Base-by-base conservation (phyloP, 2,888 invertebrate genomes). In the Cynaeus angustus region DNA sequence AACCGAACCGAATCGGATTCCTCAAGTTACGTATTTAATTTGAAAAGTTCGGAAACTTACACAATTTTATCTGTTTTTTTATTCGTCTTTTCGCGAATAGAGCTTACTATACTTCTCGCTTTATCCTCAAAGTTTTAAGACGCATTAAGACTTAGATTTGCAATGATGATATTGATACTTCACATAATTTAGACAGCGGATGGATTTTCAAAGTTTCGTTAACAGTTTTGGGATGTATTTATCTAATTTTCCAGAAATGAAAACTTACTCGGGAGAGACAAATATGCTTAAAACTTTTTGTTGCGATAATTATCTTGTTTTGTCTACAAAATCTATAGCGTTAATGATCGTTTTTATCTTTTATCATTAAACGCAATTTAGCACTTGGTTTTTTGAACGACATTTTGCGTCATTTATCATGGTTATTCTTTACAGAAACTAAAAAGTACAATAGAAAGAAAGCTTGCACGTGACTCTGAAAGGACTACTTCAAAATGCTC, bases 21-120 rank as follows among this genome's bases (percentile, higher is more conserved):
- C 28, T 33, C 55, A 37, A 21, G 43, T 26, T 41, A 45, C 61
- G 61, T 43, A 62, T 53, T 61, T 68, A 68, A 68, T 62, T 62
- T 33, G 62, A 37, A 68, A 68, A 68, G 21, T 68, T 68, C 43
- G 12, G 26, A 28, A 50, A 66, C 64, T 64, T 52, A n/a, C 41
- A 50, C 62, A 50, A 41, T 64, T 64, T 12, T 41, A 3, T 28
- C 37, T 50, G 46, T 50, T 38, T 37, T 50, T 45, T 61, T 61
- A 45, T 28, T 50, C 10, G 13, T 16, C 12, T 53, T 38, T 37
- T 10, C n/a, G 3, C 38, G 41, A n/a, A 4, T 16, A 6, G 1
- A 26, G 12, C 21, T 37, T 26, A 43, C 16, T 9, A 4, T 26
- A 50, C 26, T 50, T 50, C 12, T 41, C 14, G 26, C n/a, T 56